phyloP scores from a whole-genome alignment of 1,140 invertebrate species.

The Olivierus martensii region DNA sequence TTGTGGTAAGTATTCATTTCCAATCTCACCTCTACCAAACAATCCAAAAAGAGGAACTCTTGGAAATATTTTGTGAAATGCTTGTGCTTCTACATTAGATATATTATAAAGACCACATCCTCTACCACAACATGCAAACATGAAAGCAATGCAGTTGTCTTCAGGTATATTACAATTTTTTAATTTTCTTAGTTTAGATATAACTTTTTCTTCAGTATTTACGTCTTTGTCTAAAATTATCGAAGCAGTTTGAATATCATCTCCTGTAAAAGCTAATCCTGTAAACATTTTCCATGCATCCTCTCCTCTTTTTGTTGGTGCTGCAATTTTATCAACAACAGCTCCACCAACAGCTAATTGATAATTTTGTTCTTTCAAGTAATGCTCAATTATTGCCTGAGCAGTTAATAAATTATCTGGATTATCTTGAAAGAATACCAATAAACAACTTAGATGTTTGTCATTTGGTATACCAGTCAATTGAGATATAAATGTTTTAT shows the following conservation, averaged over 20 bases:
- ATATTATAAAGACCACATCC: conserved; percentile 30
- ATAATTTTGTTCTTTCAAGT: conserved; percentile 11
- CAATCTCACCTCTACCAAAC: conserved; percentile 46
- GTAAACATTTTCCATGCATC: conserved; percentile 1
- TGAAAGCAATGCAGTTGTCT: conserved; percentile 36
- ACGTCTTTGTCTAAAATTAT: conserved; percentile 24
- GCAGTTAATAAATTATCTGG: neutral
- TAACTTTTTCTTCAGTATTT: conserved; percentile 19
- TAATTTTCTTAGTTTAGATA: conserved; percentile 24
- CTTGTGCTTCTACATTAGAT: conserved; percentile 37
- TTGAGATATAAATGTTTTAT: neutral
- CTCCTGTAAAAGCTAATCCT: conserved; percentile 27
- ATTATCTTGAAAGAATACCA: conserved; percentile 7
- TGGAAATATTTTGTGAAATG: conserved; percentile 43
- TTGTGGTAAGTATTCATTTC: conserved; percentile 29
- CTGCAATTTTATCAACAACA: conserved; percentile 13
- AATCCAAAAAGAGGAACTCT: conserved; percentile 40
- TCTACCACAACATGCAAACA: conserved; percentile 43
- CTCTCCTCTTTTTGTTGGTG: conserved; percentile 2
- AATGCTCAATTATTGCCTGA: conserved; percentile 1
- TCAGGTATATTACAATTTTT: conserved; percentile 27
- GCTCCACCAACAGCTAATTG: conserved; percentile 26
- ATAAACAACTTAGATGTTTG: conserved; percentile 1
- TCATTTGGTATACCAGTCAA: conserved; percentile 3
- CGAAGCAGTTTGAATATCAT: conserved; percentile 25